A percentile compares a stretch with the other conserved stretches of the same genome.
Evolutionary conservation across 2,888 invertebrate genomes (phyloP).

Genomic region (Teinopalpus imperialis): DNA sequence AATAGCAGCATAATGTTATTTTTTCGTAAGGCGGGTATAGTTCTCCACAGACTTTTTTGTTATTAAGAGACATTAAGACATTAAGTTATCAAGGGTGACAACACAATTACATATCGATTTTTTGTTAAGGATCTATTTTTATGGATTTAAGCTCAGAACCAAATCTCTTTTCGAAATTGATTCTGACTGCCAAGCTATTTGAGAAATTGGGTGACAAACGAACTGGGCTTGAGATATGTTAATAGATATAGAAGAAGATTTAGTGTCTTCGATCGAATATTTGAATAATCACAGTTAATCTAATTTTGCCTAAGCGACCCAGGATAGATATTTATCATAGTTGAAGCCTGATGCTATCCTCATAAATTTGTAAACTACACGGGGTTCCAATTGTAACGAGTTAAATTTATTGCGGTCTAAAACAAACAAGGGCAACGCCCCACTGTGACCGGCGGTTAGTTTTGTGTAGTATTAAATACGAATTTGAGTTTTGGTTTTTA

Average conservation of each 20-base stretch:
- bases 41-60: no score
- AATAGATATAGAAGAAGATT: conserved; percentile 14
- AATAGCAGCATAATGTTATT: no score
- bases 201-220: no score
- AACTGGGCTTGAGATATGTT: no score
- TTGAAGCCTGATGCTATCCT: conserved; percentile 49
- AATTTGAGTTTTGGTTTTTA: background rate
- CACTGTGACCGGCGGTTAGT: conserved; percentile 46
- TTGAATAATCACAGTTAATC: conserved; percentile 37
- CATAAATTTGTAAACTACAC: conserved; percentile 62
- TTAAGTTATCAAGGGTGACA: no score
- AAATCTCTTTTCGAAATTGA: no score
- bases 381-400: conserved; percentile 56
- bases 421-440: conserved; percentile 61
- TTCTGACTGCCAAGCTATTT: no score
- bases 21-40: no score
- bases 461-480: conserved; percentile 43
- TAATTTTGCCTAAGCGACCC: conserved; percentile 42
- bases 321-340: conserved; percentile 54
- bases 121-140: no score
- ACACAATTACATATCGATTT: no score
- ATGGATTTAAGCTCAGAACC: no score
- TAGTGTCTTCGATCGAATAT: conserved; percentile 8
- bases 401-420: conserved; percentile 66
- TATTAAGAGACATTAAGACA: no score